Conservation (phyloP, 2,888 invertebrate species). For the Hartigia nigra region DNA sequence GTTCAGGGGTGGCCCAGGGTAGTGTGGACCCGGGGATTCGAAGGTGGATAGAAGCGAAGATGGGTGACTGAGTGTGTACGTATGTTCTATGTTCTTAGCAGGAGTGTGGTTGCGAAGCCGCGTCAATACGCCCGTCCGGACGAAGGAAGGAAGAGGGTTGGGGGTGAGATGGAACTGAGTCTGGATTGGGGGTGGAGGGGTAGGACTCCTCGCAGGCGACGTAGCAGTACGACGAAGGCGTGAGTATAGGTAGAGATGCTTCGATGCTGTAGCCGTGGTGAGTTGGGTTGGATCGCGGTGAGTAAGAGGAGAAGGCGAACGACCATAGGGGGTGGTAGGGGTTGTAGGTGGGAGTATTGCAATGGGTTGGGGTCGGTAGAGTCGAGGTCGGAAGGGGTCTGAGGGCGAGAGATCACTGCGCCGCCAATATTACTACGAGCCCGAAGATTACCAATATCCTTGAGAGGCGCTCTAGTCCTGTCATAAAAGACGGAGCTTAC, state of each 20-base stretch:
- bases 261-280: constrained; percentile 22
- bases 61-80: constrained; percentile 23
- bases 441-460: constrained; percentile 66
- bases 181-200: constrained; percentile 27
- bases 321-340: not conserved
- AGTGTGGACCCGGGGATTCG: constrained; percentile 18
- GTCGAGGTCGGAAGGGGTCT: constrained; percentile 30
- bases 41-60: constrained; percentile 25
- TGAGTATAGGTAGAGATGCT: constrained; percentile 21
- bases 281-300: constrained; percentile 3
- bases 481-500: constrained; percentile 66
- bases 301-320: constrained; percentile 22
- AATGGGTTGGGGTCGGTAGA: constrained; percentile 3
- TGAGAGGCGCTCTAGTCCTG: constrained; percentile 63
- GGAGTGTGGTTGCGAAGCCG: constrained; percentile 57
- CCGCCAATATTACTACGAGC: constrained; percentile 63
- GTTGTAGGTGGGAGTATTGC: not conserved
- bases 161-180: constrained; percentile 29
- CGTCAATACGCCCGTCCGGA: constrained; percentile 58
- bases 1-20: not conserved
- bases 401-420: constrained; percentile 63
- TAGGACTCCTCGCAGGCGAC: constrained; percentile 21
- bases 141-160: constrained; percentile 30
- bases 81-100: constrained; percentile 46
- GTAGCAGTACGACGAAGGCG: constrained; percentile 18